Base-by-base conservation (phyloP, 2,888 invertebrate genomes). In the Andrena praecox region DNA sequence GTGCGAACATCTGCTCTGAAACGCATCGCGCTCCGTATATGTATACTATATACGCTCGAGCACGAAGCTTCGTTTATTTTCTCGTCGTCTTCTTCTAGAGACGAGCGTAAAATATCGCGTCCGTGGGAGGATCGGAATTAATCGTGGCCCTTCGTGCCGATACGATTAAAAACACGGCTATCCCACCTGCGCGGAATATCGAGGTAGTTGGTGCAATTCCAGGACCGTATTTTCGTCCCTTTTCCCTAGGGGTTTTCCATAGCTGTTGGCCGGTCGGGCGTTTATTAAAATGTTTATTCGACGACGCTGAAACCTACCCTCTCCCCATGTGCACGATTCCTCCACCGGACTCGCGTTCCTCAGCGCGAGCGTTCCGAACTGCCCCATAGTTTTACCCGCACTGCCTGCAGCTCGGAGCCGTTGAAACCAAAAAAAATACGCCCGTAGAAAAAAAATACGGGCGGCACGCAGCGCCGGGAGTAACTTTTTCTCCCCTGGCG, bases 231-330 rank as follows among this genome's bases (percentile, higher is more conserved):
- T 16, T 48, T 33, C 12, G 8, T 27, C 10, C 20, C n/a, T 48
- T 66, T 70, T 50, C 56, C 63, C 20, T 6, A n/a, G 8, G 20
- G 2, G 27, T 48, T 29, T 20, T 1, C n/a, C 33, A 64, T 31
- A 2, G 35, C 66, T 12, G 76, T 63, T 62, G 78, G 54, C 60
- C 66, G 78, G 62, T 79, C 50, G 76, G 81, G 72, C 85, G 85
- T 90, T 90, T 89, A 89, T 90, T 89, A 89, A 90, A 90, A 89
- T 89, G 87, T 90, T 90, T 90, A 89, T 90, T 87, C 89, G 80
- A 73, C 79, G 79, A 80, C 70, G 72, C 35, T 64, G 80, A 72
- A 77, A 80, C 66, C 50, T 35, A 64, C 31, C 42, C 69, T 29
- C 27, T 8, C 8, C 8, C 27, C 27, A 5, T 27, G 24, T 63